Percentiles rank a stretch among this genome's conserved stretches.
Evolutionary conservation across 2,797 vertebrate species (phyloP).

Genomic region (Phylloscopus collybita): DNA sequence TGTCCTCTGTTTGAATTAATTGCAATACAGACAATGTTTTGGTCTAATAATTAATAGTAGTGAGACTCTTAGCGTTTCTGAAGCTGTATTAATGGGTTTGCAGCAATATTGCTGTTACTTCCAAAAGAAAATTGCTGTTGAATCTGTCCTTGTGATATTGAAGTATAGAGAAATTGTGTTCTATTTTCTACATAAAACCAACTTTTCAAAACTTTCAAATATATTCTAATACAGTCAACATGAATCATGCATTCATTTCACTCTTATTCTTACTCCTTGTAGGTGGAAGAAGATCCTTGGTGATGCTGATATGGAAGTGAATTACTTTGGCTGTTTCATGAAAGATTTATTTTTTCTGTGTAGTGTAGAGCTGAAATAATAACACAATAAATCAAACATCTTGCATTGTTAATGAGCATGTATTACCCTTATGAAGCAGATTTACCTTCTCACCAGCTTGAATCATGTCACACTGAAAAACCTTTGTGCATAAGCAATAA

Average conservation of each 20-base stretch:
- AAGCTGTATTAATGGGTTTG: neutral
- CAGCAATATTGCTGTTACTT: neutral
- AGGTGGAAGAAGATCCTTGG: slow-evolving; percentile 39
- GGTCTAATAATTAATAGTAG: neutral
- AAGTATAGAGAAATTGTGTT: neutral
- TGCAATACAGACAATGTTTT: neutral
- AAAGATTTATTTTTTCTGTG: neutral
- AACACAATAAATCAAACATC: neutral
- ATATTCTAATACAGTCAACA: neutral
- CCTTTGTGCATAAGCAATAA: neutral
- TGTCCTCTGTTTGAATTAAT: neutral
- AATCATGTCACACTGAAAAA: neutral
- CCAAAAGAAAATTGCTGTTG: neutral
- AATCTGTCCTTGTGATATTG: neutral
- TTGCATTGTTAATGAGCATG: neutral
- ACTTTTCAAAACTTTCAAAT: neutral
- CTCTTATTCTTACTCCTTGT: slow-evolving; percentile 5
- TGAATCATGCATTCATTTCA: neutral
- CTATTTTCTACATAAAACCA: neutral
- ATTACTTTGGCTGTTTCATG: neutral
- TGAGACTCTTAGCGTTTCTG: neutral
- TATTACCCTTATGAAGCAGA: neutral
- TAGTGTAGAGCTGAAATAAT: slow-evolving; percentile 5
- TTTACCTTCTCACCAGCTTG: neutral
- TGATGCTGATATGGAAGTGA: neutral